Evolutionary conservation across 2,797 vertebrate genomes (phyloP), one percentile per base, ranked within the genome.

Genomic region (Acipenser transmontanus): DNA sequence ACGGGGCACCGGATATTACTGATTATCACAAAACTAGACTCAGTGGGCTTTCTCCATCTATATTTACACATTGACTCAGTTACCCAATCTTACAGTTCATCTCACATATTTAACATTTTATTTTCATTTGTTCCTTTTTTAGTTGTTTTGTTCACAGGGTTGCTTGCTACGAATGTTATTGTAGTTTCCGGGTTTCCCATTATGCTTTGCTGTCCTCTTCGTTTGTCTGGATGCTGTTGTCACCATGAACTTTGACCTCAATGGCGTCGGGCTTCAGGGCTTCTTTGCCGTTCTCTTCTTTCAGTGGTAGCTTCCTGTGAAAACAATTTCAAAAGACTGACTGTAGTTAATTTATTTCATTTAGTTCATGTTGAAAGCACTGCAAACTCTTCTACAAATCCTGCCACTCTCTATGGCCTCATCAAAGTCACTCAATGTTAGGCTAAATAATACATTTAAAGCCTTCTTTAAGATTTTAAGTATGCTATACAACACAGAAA

Each of bases 241-340:
- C 96, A 69, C 93, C 89, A 81, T 93, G 90, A 79, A 96, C 92
- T 89, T 96, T 97, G 82, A 97, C 95, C 90, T 98, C 96, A 84
- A 96, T 94, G 73, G 90, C 91, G 88, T 98, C 95, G 69, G 94
- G 90, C 84, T 91, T 98, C 84, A 98, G 88, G 78, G 86, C 90
- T 85, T 98, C 96, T 89, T 96, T 98, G 49, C 94, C 96, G 71
- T 96, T 97, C 89, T 98, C 96, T 75, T 98, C 96, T 89, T 98
- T 98, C 85, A 97, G 87, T 68, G 95, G 96, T 71, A 97, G 84
- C 83, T 98, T 98, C 91, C 96, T 98, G 85, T 0, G 69, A 74
- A 7, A 2, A 63, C 66, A 67, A 47, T 70, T 8, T 50, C 34
- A 62, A 11, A 8, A 62, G 54, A 34, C 60, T 51, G 14, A 66